A percentile compares a stretch with the other conserved stretches of the same genome.
phyloP scores from a whole-genome alignment of 2,113 vertebrate species.

The Coracopsis vasa region DNA sequence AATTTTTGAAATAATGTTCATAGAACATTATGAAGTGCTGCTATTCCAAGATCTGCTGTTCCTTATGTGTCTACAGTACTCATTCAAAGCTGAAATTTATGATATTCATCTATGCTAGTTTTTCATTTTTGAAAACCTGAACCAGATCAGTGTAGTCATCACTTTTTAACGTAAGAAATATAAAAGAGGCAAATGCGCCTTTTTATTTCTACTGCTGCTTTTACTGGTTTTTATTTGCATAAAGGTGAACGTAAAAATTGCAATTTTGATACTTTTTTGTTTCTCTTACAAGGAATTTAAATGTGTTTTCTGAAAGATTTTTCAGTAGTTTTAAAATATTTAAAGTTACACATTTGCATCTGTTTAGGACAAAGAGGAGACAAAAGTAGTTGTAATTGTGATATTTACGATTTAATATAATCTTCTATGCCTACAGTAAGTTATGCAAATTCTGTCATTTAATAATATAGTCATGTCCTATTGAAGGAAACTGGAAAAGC shows the following conservation, averaged over 20 bases:
- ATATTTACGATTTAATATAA: background rate
- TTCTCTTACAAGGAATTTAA: background rate
- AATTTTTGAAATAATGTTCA: background rate
- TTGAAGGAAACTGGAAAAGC: background rate
- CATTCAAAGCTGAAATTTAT: background rate
- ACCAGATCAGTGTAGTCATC: background rate
- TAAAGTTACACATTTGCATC: background rate
- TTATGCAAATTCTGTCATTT: background rate
- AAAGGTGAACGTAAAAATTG: background rate
- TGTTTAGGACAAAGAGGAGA: background rate
- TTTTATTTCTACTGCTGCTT: background rate
- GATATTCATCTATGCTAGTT: background rate
- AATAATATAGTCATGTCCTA: background rate
- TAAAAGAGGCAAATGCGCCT: background rate
- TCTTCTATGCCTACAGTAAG: background rate
- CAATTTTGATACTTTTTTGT: background rate
- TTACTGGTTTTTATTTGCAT: background rate
- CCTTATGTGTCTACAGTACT: background rate
- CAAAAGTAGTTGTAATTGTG: background rate
- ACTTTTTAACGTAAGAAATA: background rate
- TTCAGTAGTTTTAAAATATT: background rate
- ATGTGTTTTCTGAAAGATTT: background rate
- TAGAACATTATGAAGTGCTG: background rate
- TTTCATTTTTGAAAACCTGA: background rate
- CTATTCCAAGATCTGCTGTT: background rate